Evolutionary conservation across 2,888 invertebrate genomes (phyloP).

Genomic region (Pardosa pseudoannulata): DNA sequence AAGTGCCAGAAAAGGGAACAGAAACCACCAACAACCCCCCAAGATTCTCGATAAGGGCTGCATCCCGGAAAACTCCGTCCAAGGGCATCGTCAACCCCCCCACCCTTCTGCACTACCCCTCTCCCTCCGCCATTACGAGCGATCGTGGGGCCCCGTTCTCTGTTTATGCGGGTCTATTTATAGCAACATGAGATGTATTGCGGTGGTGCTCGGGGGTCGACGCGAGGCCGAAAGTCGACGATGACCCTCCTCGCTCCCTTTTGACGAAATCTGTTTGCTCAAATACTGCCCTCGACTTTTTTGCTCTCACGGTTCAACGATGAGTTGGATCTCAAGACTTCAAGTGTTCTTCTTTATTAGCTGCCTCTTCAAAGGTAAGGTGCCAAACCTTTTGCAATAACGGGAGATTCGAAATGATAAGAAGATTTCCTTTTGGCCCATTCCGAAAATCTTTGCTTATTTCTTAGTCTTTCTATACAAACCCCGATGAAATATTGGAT

Average conservation of each 20-base stretch:
- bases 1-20: constrained; percentile 12
- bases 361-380: constrained; percentile 67
- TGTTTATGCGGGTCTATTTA: constrained; percentile 64
- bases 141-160: constrained; percentile 45
- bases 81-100: background rate
- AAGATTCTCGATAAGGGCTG: too few species aligned
- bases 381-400: too few species aligned
- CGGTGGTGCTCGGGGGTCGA: background rate
- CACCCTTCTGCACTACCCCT: background rate
- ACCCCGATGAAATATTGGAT: too few species aligned
- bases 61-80: too few species aligned
- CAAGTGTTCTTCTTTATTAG: constrained; percentile 71
- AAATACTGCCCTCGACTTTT: constrained; percentile 48
- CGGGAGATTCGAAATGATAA: too few species aligned
- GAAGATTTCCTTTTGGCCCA: too few species aligned
- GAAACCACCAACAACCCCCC: background rate
- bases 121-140: constrained; percentile 50
- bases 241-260: constrained; percentile 32
- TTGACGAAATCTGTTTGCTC: constrained; percentile 53
- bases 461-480: too few species aligned
- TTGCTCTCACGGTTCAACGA: constrained; percentile 26
- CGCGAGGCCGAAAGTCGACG: background rate
- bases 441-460: too few species aligned
- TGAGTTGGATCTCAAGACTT: constrained; percentile 60
- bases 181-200: constrained; percentile 32